A percentile compares a stretch with the other conserved stretches of the same genome.
phyloP scores from a whole-genome alignment of 2,888 invertebrate genomes.

The Marasmarcha lunaedactyla region DNA sequence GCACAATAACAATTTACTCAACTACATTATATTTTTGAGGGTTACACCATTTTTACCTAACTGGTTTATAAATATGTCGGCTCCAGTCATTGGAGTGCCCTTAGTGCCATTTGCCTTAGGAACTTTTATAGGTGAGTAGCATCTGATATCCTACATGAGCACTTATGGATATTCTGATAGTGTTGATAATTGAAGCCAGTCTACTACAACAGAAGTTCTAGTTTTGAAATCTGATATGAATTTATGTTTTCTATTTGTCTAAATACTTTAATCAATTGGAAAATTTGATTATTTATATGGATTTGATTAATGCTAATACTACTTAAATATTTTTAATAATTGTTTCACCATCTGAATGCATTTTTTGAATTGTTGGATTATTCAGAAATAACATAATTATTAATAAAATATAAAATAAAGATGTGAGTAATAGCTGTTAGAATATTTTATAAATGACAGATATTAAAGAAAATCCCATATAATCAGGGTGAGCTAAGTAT shows the following conservation, averaged over 20 bases:
- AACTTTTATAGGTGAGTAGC: constrained; percentile 89
- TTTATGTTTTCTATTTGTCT: background rate
- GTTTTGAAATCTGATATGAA: background rate
- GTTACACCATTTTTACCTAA: constrained; percentile 98
- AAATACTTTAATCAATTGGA: constrained; percentile 1
- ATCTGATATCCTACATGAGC: no score
- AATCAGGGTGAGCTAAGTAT: no score
- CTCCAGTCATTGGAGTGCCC: constrained; percentile 97
- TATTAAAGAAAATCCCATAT: no score
- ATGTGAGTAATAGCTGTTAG: no score
- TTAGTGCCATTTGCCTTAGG: constrained; percentile 92
- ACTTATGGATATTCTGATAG: constrained; percentile 4
- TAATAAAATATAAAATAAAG: no score
- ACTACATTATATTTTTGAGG: constrained; percentile 96
- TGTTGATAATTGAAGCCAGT: background rate
- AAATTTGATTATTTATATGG: background rate
- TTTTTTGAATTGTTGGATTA: no score
- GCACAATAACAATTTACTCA: constrained; percentile 90
- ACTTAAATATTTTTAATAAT: no score
- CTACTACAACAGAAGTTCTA: no score
- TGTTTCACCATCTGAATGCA: no score
- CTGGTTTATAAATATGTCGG: constrained; percentile 98
- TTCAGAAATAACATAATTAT: no score
- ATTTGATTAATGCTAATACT: no score
- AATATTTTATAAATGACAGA: no score